These are phyloP conservation scores for Didymodactylos carnosus DNA, from an alignment of 2,888 invertebrate genomes.

Conservation along the genomic window DNA sequence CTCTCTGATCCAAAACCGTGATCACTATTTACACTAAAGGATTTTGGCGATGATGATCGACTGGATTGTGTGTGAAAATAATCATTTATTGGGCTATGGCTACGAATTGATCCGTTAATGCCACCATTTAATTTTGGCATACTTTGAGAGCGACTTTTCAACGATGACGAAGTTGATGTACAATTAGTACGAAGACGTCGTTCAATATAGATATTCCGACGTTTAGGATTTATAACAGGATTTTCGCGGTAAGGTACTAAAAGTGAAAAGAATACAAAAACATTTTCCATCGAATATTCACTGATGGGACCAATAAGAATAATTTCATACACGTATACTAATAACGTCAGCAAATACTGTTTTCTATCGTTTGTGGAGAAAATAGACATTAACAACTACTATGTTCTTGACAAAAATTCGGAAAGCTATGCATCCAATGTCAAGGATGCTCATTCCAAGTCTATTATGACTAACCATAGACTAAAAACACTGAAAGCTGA, in stretches of 20 bases:
- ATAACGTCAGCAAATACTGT: no score
- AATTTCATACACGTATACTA: no score
- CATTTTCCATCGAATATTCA: no score
- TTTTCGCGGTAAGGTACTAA: not conserved
- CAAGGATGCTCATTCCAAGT: no score
- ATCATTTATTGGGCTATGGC: not conserved
- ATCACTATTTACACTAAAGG: not conserved
- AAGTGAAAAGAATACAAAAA: no score
- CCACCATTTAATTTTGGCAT: not conserved
- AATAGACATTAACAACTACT: no score
- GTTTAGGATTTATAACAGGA: constrained; percentile 2
- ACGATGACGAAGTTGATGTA: not conserved
- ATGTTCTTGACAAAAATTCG: no score
- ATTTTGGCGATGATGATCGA: not conserved
- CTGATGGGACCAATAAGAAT: no score
- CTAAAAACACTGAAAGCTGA: no score
- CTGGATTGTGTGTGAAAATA: not conserved
- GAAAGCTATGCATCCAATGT: no score
- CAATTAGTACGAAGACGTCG: not conserved
- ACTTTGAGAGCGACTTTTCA: not conserved
- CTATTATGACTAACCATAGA: no score
- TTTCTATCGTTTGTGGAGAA: no score
- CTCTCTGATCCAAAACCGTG: not conserved
- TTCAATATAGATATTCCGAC: constrained; percentile 4
- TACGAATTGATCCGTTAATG: not conserved